phyloP scores from a whole-genome alignment of 2,888 invertebrate species.

The Nomada hirtipes region DNA sequence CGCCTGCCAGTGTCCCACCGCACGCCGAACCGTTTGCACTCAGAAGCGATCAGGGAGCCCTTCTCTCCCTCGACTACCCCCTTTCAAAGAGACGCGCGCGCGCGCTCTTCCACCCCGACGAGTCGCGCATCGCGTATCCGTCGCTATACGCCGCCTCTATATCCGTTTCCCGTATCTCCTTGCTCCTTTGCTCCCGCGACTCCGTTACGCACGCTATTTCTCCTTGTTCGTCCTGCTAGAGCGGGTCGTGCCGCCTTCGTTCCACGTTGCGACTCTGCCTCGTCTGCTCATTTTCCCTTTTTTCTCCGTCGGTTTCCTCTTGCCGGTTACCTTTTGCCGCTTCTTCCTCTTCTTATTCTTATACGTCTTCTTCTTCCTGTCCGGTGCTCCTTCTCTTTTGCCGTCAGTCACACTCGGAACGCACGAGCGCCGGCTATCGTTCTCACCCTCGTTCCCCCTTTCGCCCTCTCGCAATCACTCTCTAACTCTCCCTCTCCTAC shows the following conservation, averaged over 20 bases:
- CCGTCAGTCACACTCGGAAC: slow-evolving; percentile 66
- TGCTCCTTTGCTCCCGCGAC: slow-evolving; percentile 51
- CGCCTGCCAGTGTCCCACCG: slow-evolving; percentile 83
- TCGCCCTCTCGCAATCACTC: slow-evolving; percentile 59
- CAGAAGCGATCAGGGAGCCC: slow-evolving; percentile 78
- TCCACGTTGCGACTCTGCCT: slow-evolving; percentile 31
- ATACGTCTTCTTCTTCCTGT: slow-evolving; percentile 38
- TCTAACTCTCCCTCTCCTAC: slow-evolving; percentile 50
- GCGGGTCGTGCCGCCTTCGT: slow-evolving; percentile 15
- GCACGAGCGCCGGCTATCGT: slow-evolving; percentile 70
- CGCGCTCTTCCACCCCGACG: slow-evolving; percentile 62
- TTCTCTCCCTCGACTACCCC: slow-evolving; percentile 63
- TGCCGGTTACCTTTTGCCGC: slow-evolving; percentile 45
- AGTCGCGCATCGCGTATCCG: slow-evolving; percentile 63
- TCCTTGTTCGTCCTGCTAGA: slow-evolving; percentile 37
- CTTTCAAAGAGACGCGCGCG: slow-evolving; percentile 54
- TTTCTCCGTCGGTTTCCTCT: slow-evolving; percentile 50
- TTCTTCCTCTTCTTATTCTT: slow-evolving; percentile 57
- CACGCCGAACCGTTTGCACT: slow-evolving; percentile 84
- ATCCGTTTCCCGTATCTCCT: slow-evolving; percentile 42
- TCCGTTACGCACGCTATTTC: slow-evolving; percentile 59
- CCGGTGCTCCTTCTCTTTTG: slow-evolving; percentile 28
- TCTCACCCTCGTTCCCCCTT: slow-evolving; percentile 50
- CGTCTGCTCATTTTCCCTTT: slow-evolving; percentile 42
- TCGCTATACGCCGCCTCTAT: slow-evolving; percentile 58